Evolutionary conservation across 2,888 invertebrate genomes (phyloP).

Genomic region (Bursaphelenchus okinawaensis): DNA sequence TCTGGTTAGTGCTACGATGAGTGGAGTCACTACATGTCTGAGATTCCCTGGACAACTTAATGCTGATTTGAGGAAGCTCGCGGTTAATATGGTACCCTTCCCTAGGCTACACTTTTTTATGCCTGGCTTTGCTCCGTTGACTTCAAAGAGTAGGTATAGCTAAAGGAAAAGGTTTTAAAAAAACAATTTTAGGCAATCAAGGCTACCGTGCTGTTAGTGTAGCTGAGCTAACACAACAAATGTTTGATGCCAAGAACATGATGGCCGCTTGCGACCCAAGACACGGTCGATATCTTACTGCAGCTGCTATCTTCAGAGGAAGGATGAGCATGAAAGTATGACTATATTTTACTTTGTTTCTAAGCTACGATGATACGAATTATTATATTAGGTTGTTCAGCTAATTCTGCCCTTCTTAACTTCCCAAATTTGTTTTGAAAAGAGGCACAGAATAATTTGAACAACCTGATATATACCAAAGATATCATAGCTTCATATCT

Average conservation of each 20-base stretch:
- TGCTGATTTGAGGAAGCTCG: constrained; percentile 72
- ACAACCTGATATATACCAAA: no score
- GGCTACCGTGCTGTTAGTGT: constrained; percentile 65
- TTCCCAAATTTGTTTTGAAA: no score
- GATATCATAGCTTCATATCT: no score
- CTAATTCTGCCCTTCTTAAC: neutral
- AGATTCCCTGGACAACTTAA: constrained; percentile 83
- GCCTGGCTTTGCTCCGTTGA: constrained; percentile 79
- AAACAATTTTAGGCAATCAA: neutral
- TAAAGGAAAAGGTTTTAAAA: no score
- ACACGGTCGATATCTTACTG: constrained; percentile 64
- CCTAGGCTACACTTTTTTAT: constrained; percentile 69
- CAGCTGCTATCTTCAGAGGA: constrained; percentile 65
- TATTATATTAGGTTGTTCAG: neutral
- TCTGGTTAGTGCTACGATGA: constrained; percentile 64
- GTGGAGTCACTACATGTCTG: constrained; percentile 63
- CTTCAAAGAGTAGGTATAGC: constrained; percentile 67
- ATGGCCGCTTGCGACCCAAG: constrained; percentile 62
- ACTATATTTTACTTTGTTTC: no score
- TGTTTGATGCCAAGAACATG: constrained; percentile 59
- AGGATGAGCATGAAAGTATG: constrained; percentile 64
- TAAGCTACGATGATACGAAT: neutral
- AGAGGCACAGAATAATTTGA: no score
- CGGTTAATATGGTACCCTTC: constrained; percentile 85
- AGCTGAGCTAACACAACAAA: constrained; percentile 69